These are phyloP conservation scores for Watsonalla binaria DNA, from an alignment of 2,888 invertebrate genomes.

Conservation along the genomic window DNA sequence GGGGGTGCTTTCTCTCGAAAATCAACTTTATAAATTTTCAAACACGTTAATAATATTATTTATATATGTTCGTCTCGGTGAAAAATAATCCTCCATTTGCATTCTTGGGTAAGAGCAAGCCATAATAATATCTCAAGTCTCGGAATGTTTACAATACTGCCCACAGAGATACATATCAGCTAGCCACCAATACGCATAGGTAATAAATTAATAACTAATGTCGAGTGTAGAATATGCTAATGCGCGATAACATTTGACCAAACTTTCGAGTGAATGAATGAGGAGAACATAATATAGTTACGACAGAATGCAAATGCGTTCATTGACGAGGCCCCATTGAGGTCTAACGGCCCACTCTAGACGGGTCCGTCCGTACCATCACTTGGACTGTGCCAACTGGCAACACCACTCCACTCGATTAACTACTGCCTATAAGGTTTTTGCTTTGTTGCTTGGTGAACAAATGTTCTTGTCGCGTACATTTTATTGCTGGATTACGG, in stretches of 20 bases:
- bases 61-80: too few species aligned
- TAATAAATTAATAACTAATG: background rate
- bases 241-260: background rate
- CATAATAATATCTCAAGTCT: too few species aligned
- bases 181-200: background rate
- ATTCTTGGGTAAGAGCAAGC: too few species aligned
- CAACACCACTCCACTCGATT: background rate
- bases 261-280: conserved; percentile 20
- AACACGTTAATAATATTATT: too few species aligned
- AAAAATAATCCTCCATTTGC: too few species aligned
- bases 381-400: conserved; percentile 9
- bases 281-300: conserved; percentile 28
- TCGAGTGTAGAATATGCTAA: background rate
- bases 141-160: background rate
- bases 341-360: conserved; percentile 35
- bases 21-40: too few species aligned
- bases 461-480: too few species aligned
- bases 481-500: too few species aligned
- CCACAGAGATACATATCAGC: background rate
- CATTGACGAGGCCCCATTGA: conserved; percentile 55
- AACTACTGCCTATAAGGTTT: too few species aligned
- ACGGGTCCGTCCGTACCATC: conserved; percentile 27
- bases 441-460: too few species aligned
- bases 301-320: conserved; percentile 48
- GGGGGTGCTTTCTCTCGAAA: background rate